These are phyloP conservation scores for Steinernema carpocapsae DNA, from an alignment of 2,888 invertebrate species.

Conservation along the genomic window DNA sequence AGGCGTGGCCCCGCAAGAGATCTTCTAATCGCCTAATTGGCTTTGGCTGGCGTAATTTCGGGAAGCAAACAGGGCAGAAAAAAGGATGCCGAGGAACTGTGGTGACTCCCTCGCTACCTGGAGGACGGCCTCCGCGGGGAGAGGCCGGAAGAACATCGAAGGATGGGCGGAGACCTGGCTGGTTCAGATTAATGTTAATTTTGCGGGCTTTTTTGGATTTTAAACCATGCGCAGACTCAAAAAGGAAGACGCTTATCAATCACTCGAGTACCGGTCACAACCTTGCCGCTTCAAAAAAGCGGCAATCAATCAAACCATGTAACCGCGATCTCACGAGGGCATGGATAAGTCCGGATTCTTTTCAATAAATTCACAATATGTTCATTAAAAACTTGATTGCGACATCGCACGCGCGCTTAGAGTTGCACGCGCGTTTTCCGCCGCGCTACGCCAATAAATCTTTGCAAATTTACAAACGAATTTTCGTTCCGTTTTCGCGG, in stretches of 20 bases:
- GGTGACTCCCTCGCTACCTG: background rate
- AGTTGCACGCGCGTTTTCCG: background rate
- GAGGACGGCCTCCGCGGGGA: background rate
- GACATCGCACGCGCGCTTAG: slow-evolving; percentile 23
- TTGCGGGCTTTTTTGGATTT: too few relatives aligned
- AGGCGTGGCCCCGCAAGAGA: background rate
- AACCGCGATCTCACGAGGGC: too few relatives aligned
- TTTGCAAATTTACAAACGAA: slow-evolving; percentile 30
- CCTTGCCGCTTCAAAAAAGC: too few relatives aligned
- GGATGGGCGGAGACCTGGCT: too few relatives aligned
- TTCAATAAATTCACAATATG: too few relatives aligned
- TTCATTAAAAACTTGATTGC: background rate
- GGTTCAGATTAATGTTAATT: too few relatives aligned
- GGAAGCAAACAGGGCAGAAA: background rate
- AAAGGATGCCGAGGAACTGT: background rate
- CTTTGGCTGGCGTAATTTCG: background rate
- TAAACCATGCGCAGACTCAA: too few relatives aligned
- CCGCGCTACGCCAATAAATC: slow-evolving; percentile 28
- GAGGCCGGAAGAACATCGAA: background rate
- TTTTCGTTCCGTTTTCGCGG: background rate
- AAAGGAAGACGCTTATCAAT: too few relatives aligned
- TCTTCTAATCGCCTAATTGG: slow-evolving; percentile 22
- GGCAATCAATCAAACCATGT: too few relatives aligned
- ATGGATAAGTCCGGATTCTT: too few relatives aligned
- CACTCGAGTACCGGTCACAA: too few relatives aligned